Evolutionary conservation across 2,888 invertebrate genomes (phyloP).

Genomic region (Catocala fraxini): DNA sequence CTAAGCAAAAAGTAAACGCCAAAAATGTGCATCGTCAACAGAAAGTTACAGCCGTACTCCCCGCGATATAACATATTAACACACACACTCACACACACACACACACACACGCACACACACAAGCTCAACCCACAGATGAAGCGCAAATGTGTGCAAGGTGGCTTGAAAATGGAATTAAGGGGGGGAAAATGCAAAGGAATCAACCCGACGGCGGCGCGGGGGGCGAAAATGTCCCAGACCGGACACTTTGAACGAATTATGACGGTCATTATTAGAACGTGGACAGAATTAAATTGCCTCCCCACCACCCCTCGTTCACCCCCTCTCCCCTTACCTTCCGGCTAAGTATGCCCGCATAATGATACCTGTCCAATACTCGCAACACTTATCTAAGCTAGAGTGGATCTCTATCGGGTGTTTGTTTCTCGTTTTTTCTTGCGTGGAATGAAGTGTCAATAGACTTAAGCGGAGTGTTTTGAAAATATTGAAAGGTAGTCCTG

Average conservation of each 20-base stretch:
- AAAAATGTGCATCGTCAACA: constrained; percentile 20
- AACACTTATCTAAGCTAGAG: constrained; percentile 74
- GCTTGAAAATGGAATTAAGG: constrained; percentile 86
- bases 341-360: constrained; percentile 85
- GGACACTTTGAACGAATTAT: constrained; percentile 89
- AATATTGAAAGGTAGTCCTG: constrained; percentile 20
- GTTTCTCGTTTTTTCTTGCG: constrained; percentile 46
- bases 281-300: constrained; percentile 89
- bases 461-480: constrained; percentile 44
- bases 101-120: constrained; percentile 46
- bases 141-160: constrained; percentile 84
- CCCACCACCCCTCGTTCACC: constrained; percentile 60
- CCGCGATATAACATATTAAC: constrained; percentile 48
- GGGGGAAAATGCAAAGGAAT: constrained; percentile 86
- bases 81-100: constrained; percentile 50
- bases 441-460: constrained; percentile 49
- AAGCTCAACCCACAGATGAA: constrained; percentile 65
- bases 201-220: constrained; percentile 68
- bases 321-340: constrained; percentile 69
- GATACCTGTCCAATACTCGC: constrained; percentile 84
- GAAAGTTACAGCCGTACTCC: constrained; percentile 25
- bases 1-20: neutral
- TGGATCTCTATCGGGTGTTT: constrained; percentile 62
- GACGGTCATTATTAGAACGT: constrained; percentile 89
- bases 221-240: constrained; percentile 85